These are phyloP conservation scores for Caenorhabditis japonica DNA, from an alignment of 2,888 invertebrate genomes.

Conservation along the genomic window DNA sequence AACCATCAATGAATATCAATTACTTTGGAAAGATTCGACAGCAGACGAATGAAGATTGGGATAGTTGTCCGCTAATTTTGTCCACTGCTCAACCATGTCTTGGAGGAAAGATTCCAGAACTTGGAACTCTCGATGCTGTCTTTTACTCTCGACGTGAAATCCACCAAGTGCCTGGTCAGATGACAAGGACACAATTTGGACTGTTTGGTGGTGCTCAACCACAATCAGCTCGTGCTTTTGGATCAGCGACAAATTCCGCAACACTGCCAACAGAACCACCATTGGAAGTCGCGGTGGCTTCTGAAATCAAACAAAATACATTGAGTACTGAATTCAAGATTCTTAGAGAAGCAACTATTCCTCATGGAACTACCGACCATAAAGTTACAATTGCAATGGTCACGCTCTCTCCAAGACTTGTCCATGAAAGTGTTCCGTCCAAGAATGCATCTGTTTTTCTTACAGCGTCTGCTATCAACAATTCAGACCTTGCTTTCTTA, in stretches of 20 bases:
- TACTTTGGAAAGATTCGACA: slow-evolving; percentile 69
- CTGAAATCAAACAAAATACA: slow-evolving; percentile 65
- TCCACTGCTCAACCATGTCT: slow-evolving; percentile 71
- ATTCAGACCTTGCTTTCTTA: slow-evolving; percentile 65
- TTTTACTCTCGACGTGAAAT: slow-evolving; percentile 38
- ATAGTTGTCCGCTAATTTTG: slow-evolving; percentile 54
- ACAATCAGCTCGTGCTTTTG: too few species aligned
- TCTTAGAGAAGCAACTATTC: slow-evolving; percentile 75
- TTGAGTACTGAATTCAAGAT: slow-evolving; percentile 77
- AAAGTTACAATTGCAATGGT: slow-evolving; percentile 78
- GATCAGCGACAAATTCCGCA: background rate
- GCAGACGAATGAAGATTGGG: slow-evolving; percentile 78
- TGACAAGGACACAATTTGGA: too few species aligned
- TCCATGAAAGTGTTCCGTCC: slow-evolving; percentile 77
- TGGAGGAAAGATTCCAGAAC: slow-evolving; percentile 67
- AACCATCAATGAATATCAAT: slow-evolving; percentile 47
- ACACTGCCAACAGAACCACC: slow-evolving; percentile 4
- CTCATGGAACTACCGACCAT: slow-evolving; percentile 76
- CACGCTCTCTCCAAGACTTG: slow-evolving; percentile 76
- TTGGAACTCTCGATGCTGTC: slow-evolving; percentile 70
- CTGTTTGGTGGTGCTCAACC: too few species aligned
- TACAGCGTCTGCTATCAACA: slow-evolving; percentile 64
- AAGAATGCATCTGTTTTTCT: slow-evolving; percentile 69
- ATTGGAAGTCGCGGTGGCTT: slow-evolving; percentile 32
- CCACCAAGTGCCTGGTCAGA: too few species aligned